Conservation (phyloP, 2,797 vertebrate genomes). For the Hydrolagus colliei region DNA sequence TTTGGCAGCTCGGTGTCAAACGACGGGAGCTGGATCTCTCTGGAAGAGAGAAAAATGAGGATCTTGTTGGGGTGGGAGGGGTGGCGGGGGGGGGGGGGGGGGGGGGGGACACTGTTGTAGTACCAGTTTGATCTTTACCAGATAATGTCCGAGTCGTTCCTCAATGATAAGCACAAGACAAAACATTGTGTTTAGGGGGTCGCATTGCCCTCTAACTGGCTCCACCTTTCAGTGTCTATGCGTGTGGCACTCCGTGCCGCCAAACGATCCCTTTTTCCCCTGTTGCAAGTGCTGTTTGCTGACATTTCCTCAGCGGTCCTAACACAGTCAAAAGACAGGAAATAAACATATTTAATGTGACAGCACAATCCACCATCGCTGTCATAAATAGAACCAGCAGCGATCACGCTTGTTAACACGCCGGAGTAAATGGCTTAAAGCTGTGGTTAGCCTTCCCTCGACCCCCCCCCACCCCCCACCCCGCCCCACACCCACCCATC, state of each 20-base stretch:
- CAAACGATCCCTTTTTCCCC: neutral
- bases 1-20: neutral
- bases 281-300: constrained; percentile 10
- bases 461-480: no score
- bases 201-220: constrained; percentile 6
- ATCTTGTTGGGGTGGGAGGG: neutral
- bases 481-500: no score
- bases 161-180: neutral
- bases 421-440: constrained; percentile 11
- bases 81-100: no score
- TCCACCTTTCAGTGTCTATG: constrained; percentile 29
- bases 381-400: constrained; percentile 10
- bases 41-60: neutral
- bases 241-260: constrained; percentile 20
- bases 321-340: constrained; percentile 20
- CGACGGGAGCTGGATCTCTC: neutral
- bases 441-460: neutral
- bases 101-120: no score
- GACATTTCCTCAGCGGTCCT: constrained; percentile 25
- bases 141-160: neutral
- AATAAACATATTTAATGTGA: constrained; percentile 31
- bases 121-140: constrained; percentile 1
- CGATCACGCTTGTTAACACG: neutral
- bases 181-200: neutral
- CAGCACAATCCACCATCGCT: constrained; percentile 24